Base-by-base conservation (phyloP, 2,797 vertebrate genomes). In the Bovichtus variegatus region DNA sequence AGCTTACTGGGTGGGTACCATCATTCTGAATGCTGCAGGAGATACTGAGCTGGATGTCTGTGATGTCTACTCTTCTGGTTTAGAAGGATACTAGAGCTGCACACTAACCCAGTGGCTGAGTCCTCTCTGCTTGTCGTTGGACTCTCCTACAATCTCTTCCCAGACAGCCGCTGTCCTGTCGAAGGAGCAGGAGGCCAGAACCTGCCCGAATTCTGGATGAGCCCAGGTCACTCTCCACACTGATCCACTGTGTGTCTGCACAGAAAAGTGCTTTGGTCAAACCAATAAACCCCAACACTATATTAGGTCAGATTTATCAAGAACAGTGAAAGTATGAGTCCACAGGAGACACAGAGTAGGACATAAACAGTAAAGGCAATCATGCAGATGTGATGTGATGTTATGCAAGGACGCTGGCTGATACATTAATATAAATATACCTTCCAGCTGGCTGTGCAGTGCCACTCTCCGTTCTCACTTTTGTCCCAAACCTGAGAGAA, bases 101-200 rank as follows among this genome's bases (percentile, higher is more conserved):
- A n/a, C n/a, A 87, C 96, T 93, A 43, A 99, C 98, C 98, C 98
- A 99, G 82, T 99, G 98, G 91, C 98, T 99, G 86, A 98, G 96
- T 66, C 97, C 97, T 67, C 97, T 96, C 73, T 99, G 97, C 92
- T 99, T 99, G 92, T 99, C 98, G 34, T 99, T 99, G 36, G 98
- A 99, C 74, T 99, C 98, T n/a, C 98, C 98, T 2, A 99, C 98
- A 61, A 99, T 99, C 94, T 99, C 98, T 92, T 99, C 98, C 98
- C 98, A 99, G 0, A 99, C 97, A 6, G 97, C 98, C 47, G 98
- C 98, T 27, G 98, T 99, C 89, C 98, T 95, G 34, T 99, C 98
- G 63, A 99, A 99, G 2, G 98, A 99, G 84, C 98, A 99, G 76
- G 98, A 99, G 29, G 98, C 98, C 79, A 99, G 90, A 85, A 99